These are phyloP conservation scores for Hydrotaea diabolus DNA, from an alignment of 2,888 invertebrate genomes.

Conservation along the genomic window DNA sequence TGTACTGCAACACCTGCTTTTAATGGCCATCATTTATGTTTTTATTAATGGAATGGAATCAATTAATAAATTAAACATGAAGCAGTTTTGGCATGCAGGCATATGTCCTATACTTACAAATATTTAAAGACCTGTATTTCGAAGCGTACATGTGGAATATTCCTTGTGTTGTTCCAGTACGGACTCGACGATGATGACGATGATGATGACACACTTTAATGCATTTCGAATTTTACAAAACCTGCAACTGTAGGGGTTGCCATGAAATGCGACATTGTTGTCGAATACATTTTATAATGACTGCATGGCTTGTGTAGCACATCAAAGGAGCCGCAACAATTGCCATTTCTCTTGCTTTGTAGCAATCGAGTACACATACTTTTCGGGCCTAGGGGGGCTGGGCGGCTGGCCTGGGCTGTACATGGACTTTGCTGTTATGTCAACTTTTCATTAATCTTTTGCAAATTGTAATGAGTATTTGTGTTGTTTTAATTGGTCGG, in stretches of 20 bases:
- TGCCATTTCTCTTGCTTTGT: no score
- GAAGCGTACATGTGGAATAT: no score
- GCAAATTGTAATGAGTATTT: background rate
- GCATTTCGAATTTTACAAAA: no score
- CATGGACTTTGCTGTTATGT: background rate
- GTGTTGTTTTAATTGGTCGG: background rate
- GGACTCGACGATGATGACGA: no score
- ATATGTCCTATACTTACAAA: background rate
- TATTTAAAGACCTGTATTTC: background rate
- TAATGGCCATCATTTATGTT: background rate
- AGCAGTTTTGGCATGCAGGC: background rate
- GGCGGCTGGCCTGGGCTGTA: no score
- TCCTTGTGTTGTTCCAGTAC: background rate
- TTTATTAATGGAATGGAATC: slow-evolving; percentile 15
- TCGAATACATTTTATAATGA: no score
- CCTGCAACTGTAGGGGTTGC: no score
- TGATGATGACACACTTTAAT: background rate
- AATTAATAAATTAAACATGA: slow-evolving; percentile 3
- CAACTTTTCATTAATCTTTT: slow-evolving; percentile 5
- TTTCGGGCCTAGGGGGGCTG: background rate
- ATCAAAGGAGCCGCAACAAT: no score
- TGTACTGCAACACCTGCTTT: background rate
- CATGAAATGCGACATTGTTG: no score
- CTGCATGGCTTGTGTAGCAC: no score
- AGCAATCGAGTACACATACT: background rate